Conservation (phyloP, 2,888 invertebrate species). For the Callimorpha dominula region DNA sequence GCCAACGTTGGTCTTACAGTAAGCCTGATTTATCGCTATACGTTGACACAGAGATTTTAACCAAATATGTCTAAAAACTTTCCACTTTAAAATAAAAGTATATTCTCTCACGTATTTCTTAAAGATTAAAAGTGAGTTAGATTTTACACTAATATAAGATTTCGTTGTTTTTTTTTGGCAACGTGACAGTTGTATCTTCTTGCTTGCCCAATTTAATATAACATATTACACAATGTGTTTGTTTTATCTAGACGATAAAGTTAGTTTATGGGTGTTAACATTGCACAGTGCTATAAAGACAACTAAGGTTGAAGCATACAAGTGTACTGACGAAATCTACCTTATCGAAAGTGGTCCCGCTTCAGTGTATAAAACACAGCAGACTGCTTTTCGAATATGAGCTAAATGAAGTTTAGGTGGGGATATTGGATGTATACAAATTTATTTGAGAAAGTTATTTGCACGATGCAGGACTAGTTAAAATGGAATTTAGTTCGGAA, state of each 20-base stretch:
- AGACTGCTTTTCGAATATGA: too few species aligned
- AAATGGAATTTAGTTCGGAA: too few species aligned
- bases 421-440: too few species aligned
- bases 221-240: not conserved
- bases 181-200: not conserved
- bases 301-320: too few species aligned
- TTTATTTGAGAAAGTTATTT: too few species aligned
- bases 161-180: not conserved
- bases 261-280: not conserved
- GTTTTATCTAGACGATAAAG: not conserved
- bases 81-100: not conserved
- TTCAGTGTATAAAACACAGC: too few species aligned
- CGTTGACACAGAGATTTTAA: not conserved
- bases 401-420: too few species aligned
- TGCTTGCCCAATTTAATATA: not conserved
- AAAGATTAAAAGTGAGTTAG: not conserved
- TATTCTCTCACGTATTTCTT: not conserved
- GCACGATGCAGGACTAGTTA: too few species aligned
- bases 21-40: conserved; percentile 2
- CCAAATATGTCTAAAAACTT: conserved; percentile 1
- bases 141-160: not conserved
- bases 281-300: too few species aligned
- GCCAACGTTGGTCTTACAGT: not conserved
- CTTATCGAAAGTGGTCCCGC: too few species aligned
- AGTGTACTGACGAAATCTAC: too few species aligned